Percentiles rank a stretch among this genome's conserved stretches.
phyloP scores from a whole-genome alignment of 2,797 vertebrate genomes.

The Acanthopagrus latus region DNA sequence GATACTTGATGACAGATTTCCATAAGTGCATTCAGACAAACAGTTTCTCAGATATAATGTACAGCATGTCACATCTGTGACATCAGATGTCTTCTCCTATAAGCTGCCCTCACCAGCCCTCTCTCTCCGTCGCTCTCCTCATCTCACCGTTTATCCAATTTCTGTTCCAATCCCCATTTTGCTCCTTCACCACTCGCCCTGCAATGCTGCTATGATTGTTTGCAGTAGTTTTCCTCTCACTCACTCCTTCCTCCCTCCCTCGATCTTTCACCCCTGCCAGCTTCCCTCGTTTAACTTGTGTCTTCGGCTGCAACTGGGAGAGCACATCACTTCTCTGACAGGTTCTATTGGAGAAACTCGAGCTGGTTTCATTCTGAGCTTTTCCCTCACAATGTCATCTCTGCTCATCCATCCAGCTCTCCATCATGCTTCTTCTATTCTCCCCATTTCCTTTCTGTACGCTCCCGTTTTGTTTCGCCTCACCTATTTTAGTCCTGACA shows the following conservation, averaged over 20 bases:
- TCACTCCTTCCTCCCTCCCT: not conserved
- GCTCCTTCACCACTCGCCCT: not conserved
- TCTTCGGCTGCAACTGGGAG: not conserved
- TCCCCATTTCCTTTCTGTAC: not conserved
- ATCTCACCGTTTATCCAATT: constrained; percentile 7
- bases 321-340: constrained; percentile 29
- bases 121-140: not conserved
- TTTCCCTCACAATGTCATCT: not conserved
- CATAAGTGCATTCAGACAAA: not conserved
- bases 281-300: constrained; percentile 26
- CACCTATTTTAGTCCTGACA: constrained; percentile 16
- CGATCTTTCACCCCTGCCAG: constrained; percentile 25
- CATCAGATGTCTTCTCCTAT: not conserved
- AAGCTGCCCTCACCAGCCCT: not conserved
- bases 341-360: constrained; percentile 19
- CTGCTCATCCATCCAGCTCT: constrained; percentile 21
- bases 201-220: not conserved
- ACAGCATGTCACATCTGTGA: not conserved
- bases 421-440: not conserved
- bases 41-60: not conserved
- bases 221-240: not conserved
- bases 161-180: not conserved
- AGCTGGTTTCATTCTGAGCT: constrained; percentile 12
- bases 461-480: constrained; percentile 11
- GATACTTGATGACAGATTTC: not conserved